Evolutionary conservation across 1,140 invertebrate species (phyloP).

Genomic region (Aplysia californica): DNA sequence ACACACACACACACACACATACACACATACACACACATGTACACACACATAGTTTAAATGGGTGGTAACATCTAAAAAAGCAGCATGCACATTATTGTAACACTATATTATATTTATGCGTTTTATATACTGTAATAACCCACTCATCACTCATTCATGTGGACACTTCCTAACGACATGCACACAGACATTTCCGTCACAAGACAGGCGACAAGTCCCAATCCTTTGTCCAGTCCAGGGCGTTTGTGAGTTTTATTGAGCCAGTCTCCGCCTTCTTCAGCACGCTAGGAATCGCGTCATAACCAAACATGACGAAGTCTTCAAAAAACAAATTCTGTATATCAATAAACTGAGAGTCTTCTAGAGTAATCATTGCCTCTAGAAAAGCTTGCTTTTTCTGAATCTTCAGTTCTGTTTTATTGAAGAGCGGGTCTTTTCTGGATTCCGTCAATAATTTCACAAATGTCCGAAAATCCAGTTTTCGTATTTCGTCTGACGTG

Average conservation of each 20-base stretch:
- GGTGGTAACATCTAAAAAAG: too few relatives aligned
- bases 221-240: not conserved
- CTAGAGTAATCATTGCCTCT: conserved; percentile 9
- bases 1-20: too few relatives aligned
- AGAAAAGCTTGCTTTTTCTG: conserved; percentile 23
- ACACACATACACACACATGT: too few relatives aligned
- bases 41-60: too few relatives aligned
- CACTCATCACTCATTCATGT: too few relatives aligned
- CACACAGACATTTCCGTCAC: too few relatives aligned
- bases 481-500: not conserved
- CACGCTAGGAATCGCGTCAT: not conserved
- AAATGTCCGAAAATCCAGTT: not conserved
- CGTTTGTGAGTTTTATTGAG: not conserved
- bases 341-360: not conserved
- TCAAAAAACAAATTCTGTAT: not conserved
- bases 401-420: not conserved
- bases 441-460: not conserved
- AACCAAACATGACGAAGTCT: conserved; percentile 17
- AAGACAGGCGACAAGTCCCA: not conserved
- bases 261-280: not conserved
- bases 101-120: too few relatives aligned
- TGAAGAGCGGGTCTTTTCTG: not conserved
- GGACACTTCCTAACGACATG: too few relatives aligned
- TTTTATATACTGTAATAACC: too few relatives aligned
- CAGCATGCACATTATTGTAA: too few relatives aligned